A percentile compares a stretch with the other conserved stretches of the same genome.
Evolutionary conservation across 2,888 invertebrate species (phyloP).

Genomic region (Myopa testacea): DNA sequence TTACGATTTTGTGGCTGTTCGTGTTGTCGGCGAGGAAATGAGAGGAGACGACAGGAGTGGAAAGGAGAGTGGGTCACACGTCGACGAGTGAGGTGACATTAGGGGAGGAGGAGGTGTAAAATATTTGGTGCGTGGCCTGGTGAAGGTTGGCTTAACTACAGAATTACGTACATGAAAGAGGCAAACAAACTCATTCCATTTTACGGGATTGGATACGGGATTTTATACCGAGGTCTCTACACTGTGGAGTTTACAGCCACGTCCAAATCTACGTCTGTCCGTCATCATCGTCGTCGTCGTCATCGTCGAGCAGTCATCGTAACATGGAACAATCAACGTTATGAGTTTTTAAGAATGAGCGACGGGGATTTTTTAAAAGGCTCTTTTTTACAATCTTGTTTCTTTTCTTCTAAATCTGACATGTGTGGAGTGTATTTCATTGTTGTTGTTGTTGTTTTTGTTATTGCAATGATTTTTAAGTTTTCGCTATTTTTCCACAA

Average conservation of each 20-base stretch:
- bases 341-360: conserved; percentile 44
- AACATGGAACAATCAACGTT: conserved; percentile 43
- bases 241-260: not conserved
- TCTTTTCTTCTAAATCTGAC: conserved; percentile 10
- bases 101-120: not conserved
- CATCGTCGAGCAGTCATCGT: conserved; percentile 31
- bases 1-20: conserved; percentile 44
- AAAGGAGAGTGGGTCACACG: not conserved
- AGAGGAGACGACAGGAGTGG: not conserved
- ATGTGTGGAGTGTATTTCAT: conserved; percentile 13
- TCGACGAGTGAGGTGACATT: not conserved
- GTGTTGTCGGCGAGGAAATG: not conserved
- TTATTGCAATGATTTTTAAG: conserved; percentile 39
- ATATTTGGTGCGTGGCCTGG: not conserved
- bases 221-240: not conserved
- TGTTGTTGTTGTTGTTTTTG: conserved; percentile 39
- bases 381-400: conserved; percentile 12
- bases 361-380: conserved; percentile 17
- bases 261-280: conserved; percentile 11
- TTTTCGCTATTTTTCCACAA: conserved; percentile 48
- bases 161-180: conserved; percentile 13
- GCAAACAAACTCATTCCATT: conserved; percentile 57
- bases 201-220: conserved; percentile 59
- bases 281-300: not conserved
- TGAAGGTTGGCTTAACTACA: not conserved